Evolutionary conservation across 2,888 invertebrate species (phyloP), one percentile per base, ranked within the genome.

Genomic region (Caenorhabditis virilis): DNA sequence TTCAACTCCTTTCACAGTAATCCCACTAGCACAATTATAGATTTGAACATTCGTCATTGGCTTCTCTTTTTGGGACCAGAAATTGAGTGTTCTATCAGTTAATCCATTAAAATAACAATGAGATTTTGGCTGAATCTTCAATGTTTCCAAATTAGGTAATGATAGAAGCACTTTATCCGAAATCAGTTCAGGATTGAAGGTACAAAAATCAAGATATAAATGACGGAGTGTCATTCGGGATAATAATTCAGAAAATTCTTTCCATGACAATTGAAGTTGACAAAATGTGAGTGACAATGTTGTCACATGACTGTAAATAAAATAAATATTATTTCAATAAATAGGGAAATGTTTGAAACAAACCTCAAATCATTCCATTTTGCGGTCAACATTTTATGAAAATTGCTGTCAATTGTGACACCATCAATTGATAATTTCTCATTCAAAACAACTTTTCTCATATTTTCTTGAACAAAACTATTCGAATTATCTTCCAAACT

Each of bases 381-480:
- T 30, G 49, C 43, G 5, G 55, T 65, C 11, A 68, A 20, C 59
- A 65, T 63, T 15, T 60, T 54, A 36, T 59, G 58, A 27, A 71
- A 71, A 11, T 41, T 46, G 16, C 30, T 48, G 23, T 71, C 65
- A 5, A 63, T 47, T 2, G 53, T 53, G 13, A 71, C 35, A 13
- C 68, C 68, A 25, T 68, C 68, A 16, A 71, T 65, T 18, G 64
- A 67, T 2, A 72, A 33, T 16, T 47, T 54, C 16, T 64, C 64
- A 5, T 54, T 26, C 16, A 64, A 20, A 5, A 52, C 48, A 23
- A 49, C 36, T 36, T n/a, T 7, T 36, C 30, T 6, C 13, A 30
- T 9, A 30, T 30, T 30, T 13, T 30, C 30, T 9, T 9, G 13
- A 9, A 30, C 30, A 30, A 30, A 9, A 13, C 13, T 30, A 9